Percentiles rank a stretch among this genome's conserved stretches.
Evolutionary conservation across 1,140 invertebrate genomes (phyloP).

Genomic region (Listronotus bonariensis): DNA sequence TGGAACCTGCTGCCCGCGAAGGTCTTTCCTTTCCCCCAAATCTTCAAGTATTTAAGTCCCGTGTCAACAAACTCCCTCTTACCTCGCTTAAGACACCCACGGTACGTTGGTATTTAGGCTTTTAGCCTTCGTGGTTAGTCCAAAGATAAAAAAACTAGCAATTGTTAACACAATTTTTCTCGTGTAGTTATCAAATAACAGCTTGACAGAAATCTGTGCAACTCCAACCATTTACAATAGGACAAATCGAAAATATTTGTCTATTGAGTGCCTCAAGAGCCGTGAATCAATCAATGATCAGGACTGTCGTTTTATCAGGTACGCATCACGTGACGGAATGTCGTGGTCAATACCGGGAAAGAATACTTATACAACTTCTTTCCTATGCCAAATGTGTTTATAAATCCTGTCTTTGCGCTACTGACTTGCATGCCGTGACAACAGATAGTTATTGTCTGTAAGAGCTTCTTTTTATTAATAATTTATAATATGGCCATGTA

Average conservation of each 20-base stretch:
- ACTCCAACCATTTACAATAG: slow-evolving; percentile 10
- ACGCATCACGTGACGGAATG: slow-evolving; percentile 41
- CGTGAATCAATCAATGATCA: slow-evolving; percentile 38
- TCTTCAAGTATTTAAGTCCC: no score
- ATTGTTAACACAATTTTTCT: no score
- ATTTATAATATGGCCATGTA: slow-evolving; percentile 15
- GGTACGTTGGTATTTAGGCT: no score
- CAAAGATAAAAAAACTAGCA: no score
- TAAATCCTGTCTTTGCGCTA: slow-evolving; percentile 35
- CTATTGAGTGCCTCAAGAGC: slow-evolving; percentile 6
- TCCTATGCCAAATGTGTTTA: slow-evolving; percentile 35
- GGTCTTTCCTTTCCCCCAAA: no score
- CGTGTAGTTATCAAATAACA: no score
- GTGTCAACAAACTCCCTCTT: no score
- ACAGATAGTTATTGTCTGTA: slow-evolving; percentile 20
- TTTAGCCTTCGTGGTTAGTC: no score
- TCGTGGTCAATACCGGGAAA: slow-evolving; percentile 40
- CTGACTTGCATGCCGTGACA: slow-evolving; percentile 29
- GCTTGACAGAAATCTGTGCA: no score
- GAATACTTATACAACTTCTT: slow-evolving; percentile 36
- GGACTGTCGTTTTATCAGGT: slow-evolving; percentile 39
- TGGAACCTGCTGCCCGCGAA: no score
- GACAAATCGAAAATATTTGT: slow-evolving; percentile 24
- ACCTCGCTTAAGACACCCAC: no score
- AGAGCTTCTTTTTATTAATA: slow-evolving; percentile 15